Percentiles rank a stretch among this genome's conserved stretches.
Evolutionary conservation across 2,888 invertebrate genomes (phyloP).

Genomic region (Polylopha cassiicola): DNA sequence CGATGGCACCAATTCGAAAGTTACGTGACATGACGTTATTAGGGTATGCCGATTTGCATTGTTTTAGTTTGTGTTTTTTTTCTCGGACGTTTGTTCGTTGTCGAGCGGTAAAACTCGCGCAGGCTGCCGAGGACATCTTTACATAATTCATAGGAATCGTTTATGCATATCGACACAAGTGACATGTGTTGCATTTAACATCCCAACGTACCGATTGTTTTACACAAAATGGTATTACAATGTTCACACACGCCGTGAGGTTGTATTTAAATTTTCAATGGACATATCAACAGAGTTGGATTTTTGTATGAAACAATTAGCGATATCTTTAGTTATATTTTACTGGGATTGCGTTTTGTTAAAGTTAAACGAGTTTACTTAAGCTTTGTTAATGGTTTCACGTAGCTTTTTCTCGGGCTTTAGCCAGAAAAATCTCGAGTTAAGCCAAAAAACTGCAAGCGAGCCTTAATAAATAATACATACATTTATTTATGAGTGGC

Average conservation of each 20-base stretch:
- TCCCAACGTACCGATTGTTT: slow-evolving; percentile 14
- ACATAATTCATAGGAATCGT: slow-evolving; percentile 71
- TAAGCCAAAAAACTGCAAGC: slow-evolving; percentile 63
- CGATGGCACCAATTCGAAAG: slow-evolving; percentile 19
- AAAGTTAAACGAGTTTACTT: slow-evolving; percentile 44
- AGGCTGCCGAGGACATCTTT: slow-evolving; percentile 49
- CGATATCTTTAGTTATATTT: not conserved
- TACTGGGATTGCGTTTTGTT: no score
- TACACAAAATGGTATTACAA: slow-evolving; percentile 20
- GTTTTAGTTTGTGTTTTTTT: slow-evolving; percentile 3
- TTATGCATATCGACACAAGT: slow-evolving; percentile 66
- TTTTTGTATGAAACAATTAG: slow-evolving; percentile 10
- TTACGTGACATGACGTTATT: slow-evolving; percentile 22
- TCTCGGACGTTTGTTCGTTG: slow-evolving; percentile 38
- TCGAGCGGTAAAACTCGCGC: slow-evolving; percentile 34
- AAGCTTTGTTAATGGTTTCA: slow-evolving; percentile 47
- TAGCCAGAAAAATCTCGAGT: slow-evolving; percentile 33
- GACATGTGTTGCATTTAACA: slow-evolving; percentile 61
- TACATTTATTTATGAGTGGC: slow-evolving; percentile 56
- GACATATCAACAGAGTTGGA: slow-evolving; percentile 4
- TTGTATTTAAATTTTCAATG: slow-evolving; percentile 13
- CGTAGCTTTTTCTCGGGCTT: slow-evolving; percentile 37
- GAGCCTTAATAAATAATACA: slow-evolving; percentile 62
- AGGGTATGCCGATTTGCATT: slow-evolving; percentile 13
- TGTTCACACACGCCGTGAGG: slow-evolving; percentile 14